Percentiles rank a stretch among this genome's conserved stretches.
Conservation (phyloP, 2,888 invertebrate species). For the Caenorhabditis macrosperma region DNA sequence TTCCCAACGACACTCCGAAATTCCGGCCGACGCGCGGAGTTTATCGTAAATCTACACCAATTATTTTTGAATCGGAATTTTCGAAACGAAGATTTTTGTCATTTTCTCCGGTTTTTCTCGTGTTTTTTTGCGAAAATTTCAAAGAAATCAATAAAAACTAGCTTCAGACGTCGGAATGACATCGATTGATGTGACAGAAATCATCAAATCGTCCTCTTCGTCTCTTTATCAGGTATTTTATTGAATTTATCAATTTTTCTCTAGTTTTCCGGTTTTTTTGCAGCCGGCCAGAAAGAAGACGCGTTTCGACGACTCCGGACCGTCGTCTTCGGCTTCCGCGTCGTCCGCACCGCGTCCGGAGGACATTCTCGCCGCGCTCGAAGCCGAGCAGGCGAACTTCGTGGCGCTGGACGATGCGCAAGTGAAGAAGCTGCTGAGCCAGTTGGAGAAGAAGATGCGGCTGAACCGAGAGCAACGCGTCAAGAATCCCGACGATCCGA, state of each 20-base stretch:
- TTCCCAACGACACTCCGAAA: slow-evolving; percentile 14
- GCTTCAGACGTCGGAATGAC: slow-evolving; percentile 55
- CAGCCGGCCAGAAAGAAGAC: slow-evolving; percentile 71
- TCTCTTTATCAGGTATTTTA: slow-evolving; percentile 20
- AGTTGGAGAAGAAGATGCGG: slow-evolving; percentile 89
- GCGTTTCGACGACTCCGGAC: slow-evolving; percentile 56
- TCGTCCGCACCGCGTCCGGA: slow-evolving; percentile 46
- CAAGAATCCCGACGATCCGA: slow-evolving; percentile 88
- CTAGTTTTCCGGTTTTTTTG: neutral
- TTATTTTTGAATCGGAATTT: slow-evolving; percentile 1
- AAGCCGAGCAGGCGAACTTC: slow-evolving; percentile 64
- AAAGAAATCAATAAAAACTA: neutral
- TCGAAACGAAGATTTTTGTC: neutral
- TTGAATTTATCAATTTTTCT: neutral
- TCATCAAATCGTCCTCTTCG: slow-evolving; percentile 59
- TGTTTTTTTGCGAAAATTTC: neutral
- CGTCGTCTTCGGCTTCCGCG: slow-evolving; percentile 23
- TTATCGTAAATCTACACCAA: slow-evolving; percentile 21
- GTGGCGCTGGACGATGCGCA: slow-evolving; percentile 71
- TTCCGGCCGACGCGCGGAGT: slow-evolving; percentile 6
- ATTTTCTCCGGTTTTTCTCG: neutral
- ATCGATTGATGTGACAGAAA: slow-evolving; percentile 69
- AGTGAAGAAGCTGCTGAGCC: slow-evolving; percentile 70
- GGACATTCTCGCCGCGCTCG: slow-evolving; percentile 74
- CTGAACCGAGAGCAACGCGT: slow-evolving; percentile 98